Evolutionary conservation across 2,113 vertebrate species (phyloP), one percentile per base, ranked within the genome.

Genomic region (Callorhinus ursinus): DNA sequence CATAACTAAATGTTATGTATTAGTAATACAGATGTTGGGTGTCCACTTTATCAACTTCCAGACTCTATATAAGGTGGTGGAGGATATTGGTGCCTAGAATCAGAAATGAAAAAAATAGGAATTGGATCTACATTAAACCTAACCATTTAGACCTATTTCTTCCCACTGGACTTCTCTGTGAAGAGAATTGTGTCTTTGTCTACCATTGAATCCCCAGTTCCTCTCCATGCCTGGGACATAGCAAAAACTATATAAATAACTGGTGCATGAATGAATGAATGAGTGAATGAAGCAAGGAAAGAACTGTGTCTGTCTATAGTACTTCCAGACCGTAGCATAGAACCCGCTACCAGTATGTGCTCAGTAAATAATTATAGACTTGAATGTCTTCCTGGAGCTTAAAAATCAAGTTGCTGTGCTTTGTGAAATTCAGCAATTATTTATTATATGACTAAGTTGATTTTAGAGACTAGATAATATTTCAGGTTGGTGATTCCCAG

Each of bases 21-120:
- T 90, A 53, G 76, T 71, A 77, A 88, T 71, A 46, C 1, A 31
- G 31, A 96, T 14, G 55, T 61, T 49, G 49, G 61, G 19, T 21
- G 72, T 42, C 63, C 9, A n/a, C 22, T 79, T 72, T 33, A 49
- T 65, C 8, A 63, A 82, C 65, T 88, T 31, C 33, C 7, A 57
- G 39, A 14, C 33, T 83, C 36, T 51, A 21, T 26, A 22, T 39
- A 85, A 88, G 16, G 26, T 7, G 11, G 26, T 80, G 36, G 51
- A 15, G n/a, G 88, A 53, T 85, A 36, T 36, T 67, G 49, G 77
- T 76, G 28, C 42, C 21, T 74, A 16, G 79, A 79, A 81, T 92
- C 42, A 97, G 72, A 93, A 86, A 86, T 4, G 15, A 88, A 49
- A 19, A 18, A 96, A 88, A 31, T 28, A 82, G 76, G 24, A 86